Conservation (phyloP, 2,888 invertebrate genomes). For the Eupithecia abbreviata region DNA sequence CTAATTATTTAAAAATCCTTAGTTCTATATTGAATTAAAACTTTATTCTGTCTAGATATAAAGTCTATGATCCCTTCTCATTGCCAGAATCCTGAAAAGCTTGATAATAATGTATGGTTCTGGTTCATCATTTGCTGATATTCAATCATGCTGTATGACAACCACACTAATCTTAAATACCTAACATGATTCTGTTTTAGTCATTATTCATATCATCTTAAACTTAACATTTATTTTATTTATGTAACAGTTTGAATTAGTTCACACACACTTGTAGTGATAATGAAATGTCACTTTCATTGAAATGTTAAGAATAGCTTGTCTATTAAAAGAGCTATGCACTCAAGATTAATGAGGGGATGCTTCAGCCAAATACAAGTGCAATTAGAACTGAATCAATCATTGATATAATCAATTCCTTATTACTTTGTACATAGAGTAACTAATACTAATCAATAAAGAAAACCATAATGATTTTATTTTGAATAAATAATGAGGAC, state of each 20-base stretch:
- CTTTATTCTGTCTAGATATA: neutral
- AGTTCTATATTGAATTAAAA: neutral
- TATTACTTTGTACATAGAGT: neutral
- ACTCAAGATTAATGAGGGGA: slow-evolving; percentile 7
- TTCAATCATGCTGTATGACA: neutral
- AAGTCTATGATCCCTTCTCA: neutral
- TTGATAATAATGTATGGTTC: neutral
- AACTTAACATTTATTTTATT: neutral
- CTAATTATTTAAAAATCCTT: neutral
- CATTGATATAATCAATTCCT: neutral
- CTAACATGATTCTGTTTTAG: neutral
- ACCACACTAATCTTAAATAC: neutral
- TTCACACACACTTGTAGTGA: neutral
- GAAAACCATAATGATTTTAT: neutral
- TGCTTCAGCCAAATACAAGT: slow-evolving; percentile 1
- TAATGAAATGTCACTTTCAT: slow-evolving; percentile 13
- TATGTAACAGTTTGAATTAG: neutral
- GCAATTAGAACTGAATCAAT: neutral
- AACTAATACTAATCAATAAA: neutral
- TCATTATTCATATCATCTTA: neutral
- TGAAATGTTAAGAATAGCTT: slow-evolving; percentile 5
- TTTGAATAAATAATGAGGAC: neutral
- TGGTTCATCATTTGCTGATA: neutral
- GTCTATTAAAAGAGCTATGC: slow-evolving; percentile 3
- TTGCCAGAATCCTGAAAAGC: neutral